Percentiles rank a stretch among this genome's conserved stretches.
phyloP scores from a whole-genome alignment of 2,888 invertebrate species.

The Pelosia muscerda region DNA sequence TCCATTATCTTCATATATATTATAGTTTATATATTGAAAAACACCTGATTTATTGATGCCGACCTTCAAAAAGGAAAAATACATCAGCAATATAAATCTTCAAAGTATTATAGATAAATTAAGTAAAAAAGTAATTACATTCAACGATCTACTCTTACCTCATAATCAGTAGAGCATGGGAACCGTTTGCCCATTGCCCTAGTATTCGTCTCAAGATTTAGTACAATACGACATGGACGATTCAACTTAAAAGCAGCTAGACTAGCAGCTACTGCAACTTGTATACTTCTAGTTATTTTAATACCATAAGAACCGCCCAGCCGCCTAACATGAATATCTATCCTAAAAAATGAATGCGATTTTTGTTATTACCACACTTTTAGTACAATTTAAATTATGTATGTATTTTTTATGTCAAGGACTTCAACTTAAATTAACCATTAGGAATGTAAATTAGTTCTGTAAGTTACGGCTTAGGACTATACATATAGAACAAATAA shows the following conservation, averaged over 20 bases:
- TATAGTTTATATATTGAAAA: slow-evolving; percentile 80
- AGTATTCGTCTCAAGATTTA: slow-evolving; percentile 82
- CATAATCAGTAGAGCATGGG: slow-evolving; percentile 59
- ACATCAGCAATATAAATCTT: neutral
- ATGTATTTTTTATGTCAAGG: no score
- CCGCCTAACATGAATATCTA: slow-evolving; percentile 39
- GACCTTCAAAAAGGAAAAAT: slow-evolving; percentile 39
- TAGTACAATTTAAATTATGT: no score
- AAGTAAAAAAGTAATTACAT: no score
- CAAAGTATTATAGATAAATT: no score
- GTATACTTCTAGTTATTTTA: slow-evolving; percentile 88
- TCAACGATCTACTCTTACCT: slow-evolving; percentile 21
- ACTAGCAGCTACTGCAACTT: slow-evolving; percentile 88
- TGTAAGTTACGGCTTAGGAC: no score
- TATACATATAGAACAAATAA: no score
- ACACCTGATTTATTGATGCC: slow-evolving; percentile 72
- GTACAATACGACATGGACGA: slow-evolving; percentile 87
- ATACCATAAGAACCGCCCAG: slow-evolving; percentile 90
- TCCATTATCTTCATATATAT: slow-evolving; percentile 80
- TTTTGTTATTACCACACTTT: neutral
- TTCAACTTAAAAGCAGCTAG: slow-evolving; percentile 87
- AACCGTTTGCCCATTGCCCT: slow-evolving; percentile 75
- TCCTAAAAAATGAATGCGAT: slow-evolving; percentile 58
- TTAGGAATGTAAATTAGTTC: neutral
- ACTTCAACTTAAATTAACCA: no score